Percentiles rank a stretch among this genome's conserved stretches.
Evolutionary conservation across 2,113 vertebrate species (phyloP).

Genomic region (Tenebrosternarchus preto): DNA sequence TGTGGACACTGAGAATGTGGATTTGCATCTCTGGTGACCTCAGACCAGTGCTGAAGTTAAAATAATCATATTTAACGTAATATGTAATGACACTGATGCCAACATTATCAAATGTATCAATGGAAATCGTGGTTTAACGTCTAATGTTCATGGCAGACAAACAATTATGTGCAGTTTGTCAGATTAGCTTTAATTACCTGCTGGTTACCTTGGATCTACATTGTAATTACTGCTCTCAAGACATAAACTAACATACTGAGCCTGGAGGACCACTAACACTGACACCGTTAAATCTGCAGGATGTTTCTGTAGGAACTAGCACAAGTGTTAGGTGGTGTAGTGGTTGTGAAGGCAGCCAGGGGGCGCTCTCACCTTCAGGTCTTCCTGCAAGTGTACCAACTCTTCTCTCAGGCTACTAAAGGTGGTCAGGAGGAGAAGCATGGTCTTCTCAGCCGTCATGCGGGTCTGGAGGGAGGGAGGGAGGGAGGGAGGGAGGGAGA

Average conservation of each 20-base stretch:
- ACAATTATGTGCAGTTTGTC: neutral
- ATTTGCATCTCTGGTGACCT: neutral
- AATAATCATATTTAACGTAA: neutral
- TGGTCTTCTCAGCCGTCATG: slow-evolving; percentile 85
- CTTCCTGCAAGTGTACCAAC: slow-evolving; percentile 87
- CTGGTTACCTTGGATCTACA: too few species aligned
- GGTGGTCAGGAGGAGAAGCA: slow-evolving; percentile 88
- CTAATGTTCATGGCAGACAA: neutral
- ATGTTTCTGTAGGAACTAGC: too few species aligned
- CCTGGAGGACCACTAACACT: too few species aligned
- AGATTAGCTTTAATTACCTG: too few species aligned
- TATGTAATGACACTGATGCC: neutral
- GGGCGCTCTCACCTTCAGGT: slow-evolving; percentile 79
- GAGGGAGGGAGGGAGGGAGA: neutral
- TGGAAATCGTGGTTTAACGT: too few species aligned
- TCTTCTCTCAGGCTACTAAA: slow-evolving; percentile 91
- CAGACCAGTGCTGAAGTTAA: neutral
- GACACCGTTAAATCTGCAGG: too few species aligned
- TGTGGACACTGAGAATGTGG: neutral
- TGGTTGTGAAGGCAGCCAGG: neutral
- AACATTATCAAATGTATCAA: too few species aligned
- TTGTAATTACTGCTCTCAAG: too few species aligned
- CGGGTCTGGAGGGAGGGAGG: slow-evolving; percentile 77
- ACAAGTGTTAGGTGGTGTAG: neutral
- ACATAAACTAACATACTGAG: too few species aligned